phyloP scores from a whole-genome alignment of 2,113 vertebrate genomes.

The Datnioides undecimradiatus region DNA sequence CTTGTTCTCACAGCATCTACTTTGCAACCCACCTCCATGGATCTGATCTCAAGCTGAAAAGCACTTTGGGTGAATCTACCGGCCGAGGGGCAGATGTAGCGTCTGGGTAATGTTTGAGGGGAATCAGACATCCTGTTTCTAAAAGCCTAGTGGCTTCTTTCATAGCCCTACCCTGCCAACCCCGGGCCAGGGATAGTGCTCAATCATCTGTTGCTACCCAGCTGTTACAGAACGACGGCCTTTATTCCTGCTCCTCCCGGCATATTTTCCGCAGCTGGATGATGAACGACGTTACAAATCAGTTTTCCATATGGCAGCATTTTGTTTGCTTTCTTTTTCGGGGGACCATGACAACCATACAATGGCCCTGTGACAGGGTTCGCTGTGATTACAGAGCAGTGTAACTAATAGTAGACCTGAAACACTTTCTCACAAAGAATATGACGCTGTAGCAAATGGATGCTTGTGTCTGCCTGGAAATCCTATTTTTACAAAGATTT shows the following conservation, averaged over 20 bases:
- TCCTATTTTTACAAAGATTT: conserved; percentile 3
- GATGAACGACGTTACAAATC: conserved; percentile 64
- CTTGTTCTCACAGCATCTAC: neutral
- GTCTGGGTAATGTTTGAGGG: conserved; percentile 21
- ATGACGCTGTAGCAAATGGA: conserved; percentile 1
- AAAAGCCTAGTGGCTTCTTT: neutral
- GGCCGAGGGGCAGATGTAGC: neutral
- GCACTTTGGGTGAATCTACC: neutral
- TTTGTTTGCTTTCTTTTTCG: conserved; percentile 51
- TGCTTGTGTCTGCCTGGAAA: conserved; percentile 14
- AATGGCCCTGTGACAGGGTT: conserved; percentile 34
- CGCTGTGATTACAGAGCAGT: conserved; percentile 58
- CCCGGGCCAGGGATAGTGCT: conserved; percentile 40
- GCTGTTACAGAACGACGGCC: conserved; percentile 56
- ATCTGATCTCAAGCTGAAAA: neutral
- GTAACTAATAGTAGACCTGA: conserved; percentile 44
- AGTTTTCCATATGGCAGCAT: conserved; percentile 67
- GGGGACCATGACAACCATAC: conserved; percentile 55
- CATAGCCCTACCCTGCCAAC: neutral
- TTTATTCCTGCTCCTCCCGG: conserved; percentile 35
- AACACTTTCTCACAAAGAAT: conserved; percentile 50
- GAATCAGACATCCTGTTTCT: conserved; percentile 42
- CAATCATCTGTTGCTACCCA: conserved; percentile 57
- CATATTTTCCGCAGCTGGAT: conserved; percentile 54
- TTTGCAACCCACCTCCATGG: neutral